Evolutionary conservation across 2,113 vertebrate species (phyloP), one percentile per base, ranked within the genome.

Genomic region (Phylloscopus whistleri): DNA sequence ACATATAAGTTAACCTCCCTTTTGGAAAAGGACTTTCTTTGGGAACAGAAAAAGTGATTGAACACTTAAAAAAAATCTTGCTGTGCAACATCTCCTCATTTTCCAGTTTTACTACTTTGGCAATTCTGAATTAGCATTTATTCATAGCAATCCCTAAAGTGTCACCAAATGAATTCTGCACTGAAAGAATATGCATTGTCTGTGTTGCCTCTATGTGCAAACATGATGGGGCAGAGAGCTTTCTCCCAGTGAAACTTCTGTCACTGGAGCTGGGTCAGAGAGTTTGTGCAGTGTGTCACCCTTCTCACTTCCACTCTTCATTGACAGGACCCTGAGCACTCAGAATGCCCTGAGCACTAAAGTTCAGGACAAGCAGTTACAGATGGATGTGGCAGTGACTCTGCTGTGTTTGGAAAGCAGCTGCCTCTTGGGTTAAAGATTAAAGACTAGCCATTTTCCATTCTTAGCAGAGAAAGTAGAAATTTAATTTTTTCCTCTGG

Each of bases 71-170:
- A 79, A 64, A 48, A 14, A 52, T 95, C 37, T 84, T 86, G 49
- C 76, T 90, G n/a, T 64, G 55, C 68, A 84, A 44, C 11, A 11
- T 92, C 55, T 95, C 64, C 63, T 80, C 51, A 83, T 89, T 88
- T 92, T 90, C 72, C 53, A 74, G 53, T 88, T 97, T 93, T 93
- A 80, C 51, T 89, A 59, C 80, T 84, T 80, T 39, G 27, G 37
- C 60, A 89, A n/a, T 64, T 91, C 41, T 75, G 77, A 94, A 84
- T 92, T 95, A 89, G 12, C 70, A 89, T 94, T 89, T 92, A 72
- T 92, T 91, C 56, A 44, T 49, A 75, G 66, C 35, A 52, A 69
- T 64, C 84, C 53, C 76, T 89, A 11, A 89, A 89, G 73, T 33
- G 39, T 60, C 87, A 89, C 52, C 56, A 90, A 72, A 62, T n/a